These are phyloP conservation scores for Callocephalon fimbriatum DNA, from an alignment of 2,113 vertebrate genomes.

Conservation along the genomic window DNA sequence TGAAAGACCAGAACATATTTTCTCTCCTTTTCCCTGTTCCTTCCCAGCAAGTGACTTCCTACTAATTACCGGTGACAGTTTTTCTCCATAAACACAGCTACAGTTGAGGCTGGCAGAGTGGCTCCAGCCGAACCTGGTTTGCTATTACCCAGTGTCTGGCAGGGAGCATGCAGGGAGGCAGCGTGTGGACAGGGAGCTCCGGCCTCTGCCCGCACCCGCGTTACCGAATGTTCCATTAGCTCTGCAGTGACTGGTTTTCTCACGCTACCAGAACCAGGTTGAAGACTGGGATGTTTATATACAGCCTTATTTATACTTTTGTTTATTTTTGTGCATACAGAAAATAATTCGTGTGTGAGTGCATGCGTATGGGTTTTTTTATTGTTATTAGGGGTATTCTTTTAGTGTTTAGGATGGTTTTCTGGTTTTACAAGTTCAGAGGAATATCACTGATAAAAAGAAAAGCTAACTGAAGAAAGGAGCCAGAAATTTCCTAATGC, in stretches of 20 bases:
- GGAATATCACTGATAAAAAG: not conserved
- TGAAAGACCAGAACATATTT: not conserved
- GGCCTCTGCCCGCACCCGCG: fast-evolving
- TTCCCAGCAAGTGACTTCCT: not conserved
- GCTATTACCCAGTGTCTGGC: not conserved
- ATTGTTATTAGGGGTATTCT: not conserved
- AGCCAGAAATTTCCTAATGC: not conserved
- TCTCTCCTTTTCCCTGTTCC: not conserved
- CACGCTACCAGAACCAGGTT: not conserved
- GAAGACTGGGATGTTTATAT: not conserved
- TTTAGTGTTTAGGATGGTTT: not conserved
- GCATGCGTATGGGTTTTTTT: not conserved
- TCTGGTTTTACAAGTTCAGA: not conserved
- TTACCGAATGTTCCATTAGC: not conserved
- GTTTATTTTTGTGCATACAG: not conserved
- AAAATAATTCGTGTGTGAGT: not conserved
- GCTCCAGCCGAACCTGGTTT: fast-evolving
- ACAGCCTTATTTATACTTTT: not conserved
- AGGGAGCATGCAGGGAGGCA: not conserved
- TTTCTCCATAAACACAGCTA: not conserved
- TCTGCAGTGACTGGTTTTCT: not conserved
- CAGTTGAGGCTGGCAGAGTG: fast-evolving
- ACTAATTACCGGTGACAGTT: not conserved
- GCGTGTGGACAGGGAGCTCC: not conserved
- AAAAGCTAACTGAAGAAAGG: not conserved